A percentile compares a stretch with the other conserved stretches of the same genome.
phyloP scores from a whole-genome alignment of 2,113 vertebrate species.

The Lepus europaeus region DNA sequence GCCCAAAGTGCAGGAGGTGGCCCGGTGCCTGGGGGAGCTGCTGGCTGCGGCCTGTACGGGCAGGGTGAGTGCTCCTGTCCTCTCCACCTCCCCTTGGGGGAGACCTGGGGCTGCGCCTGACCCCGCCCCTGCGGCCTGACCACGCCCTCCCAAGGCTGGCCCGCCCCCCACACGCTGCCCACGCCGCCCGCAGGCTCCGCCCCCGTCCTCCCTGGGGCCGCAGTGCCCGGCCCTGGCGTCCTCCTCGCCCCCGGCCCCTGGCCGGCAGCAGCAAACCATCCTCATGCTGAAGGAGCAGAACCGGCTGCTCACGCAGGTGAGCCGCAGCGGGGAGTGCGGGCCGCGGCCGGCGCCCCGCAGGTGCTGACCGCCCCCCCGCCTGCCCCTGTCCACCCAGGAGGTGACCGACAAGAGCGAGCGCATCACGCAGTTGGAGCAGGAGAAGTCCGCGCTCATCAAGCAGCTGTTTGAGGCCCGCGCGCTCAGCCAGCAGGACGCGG shows the following conservation, averaged over 20 bases:
- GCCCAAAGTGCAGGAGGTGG: conserved; percentile 95
- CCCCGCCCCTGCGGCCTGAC: neutral
- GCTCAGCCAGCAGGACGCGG: conserved; percentile 88
- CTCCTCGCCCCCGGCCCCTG: conserved; percentile 43
- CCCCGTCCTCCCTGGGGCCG: conserved; percentile 38
- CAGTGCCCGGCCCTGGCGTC: conserved; percentile 38
- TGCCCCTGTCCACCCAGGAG: conserved; percentile 86
- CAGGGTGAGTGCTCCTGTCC: conserved; percentile 87
- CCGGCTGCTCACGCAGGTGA: conserved; percentile 95
- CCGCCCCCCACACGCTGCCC: neutral
- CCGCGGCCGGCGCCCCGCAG: fast-evolving
- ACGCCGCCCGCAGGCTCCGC: conserved; percentile 81
- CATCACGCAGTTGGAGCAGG: conserved; percentile 97
- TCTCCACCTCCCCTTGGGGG: neutral
- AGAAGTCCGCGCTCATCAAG: conserved; percentile 97
- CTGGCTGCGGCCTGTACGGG: conserved; percentile 87
- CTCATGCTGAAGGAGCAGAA: conserved; percentile 97
- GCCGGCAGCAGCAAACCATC: conserved; percentile 91
- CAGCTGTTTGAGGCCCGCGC: conserved; percentile 97
- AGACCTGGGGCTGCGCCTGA: neutral
- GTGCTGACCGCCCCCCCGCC: neutral
- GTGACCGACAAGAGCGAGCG: conserved; percentile 95
- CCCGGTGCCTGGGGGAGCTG: conserved; percentile 93
- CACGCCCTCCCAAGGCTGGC: conserved; percentile 75
- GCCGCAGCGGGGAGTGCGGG: neutral